Evolutionary conservation across 2,113 vertebrate species (phyloP).

Genomic region (Sander vitreus): DNA sequence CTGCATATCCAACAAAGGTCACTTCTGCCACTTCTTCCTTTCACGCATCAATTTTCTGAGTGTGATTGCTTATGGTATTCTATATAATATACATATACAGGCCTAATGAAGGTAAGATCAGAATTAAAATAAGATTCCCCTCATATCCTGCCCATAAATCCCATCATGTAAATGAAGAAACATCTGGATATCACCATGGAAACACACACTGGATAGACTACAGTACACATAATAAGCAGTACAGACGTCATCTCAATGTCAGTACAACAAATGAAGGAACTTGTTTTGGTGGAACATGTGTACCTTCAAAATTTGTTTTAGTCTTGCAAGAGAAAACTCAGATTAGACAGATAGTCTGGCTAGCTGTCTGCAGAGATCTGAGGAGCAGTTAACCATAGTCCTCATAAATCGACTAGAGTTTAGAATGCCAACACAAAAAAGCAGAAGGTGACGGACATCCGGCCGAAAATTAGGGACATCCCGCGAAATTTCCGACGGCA

Average conservation of each 20-base stretch:
- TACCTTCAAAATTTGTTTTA: too few relatives aligned
- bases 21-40: slow-evolving; percentile 8
- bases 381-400: too few relatives aligned
- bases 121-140: background rate
- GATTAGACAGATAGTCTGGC: too few relatives aligned
- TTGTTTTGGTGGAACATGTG: background rate
- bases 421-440: too few relatives aligned
- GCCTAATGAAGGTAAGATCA: too few relatives aligned
- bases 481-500: too few relatives aligned
- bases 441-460: too few relatives aligned
- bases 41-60: background rate
- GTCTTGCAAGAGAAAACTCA: too few relatives aligned
- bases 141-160: background rate
- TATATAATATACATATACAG: background rate
- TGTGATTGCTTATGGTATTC: background rate
- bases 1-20: slow-evolving; percentile 50
- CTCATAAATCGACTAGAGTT: too few relatives aligned
- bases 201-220: background rate
- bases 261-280: background rate
- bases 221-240: background rate
- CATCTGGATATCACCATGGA: background rate
- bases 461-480: too few relatives aligned
- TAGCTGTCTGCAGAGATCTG: too few relatives aligned
- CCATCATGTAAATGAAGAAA: background rate
- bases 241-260: background rate